A percentile compares a stretch with the other conserved stretches of the same genome.
phyloP scores from a whole-genome alignment of 2,797 vertebrate species.

The Lacerta viridis region DNA sequence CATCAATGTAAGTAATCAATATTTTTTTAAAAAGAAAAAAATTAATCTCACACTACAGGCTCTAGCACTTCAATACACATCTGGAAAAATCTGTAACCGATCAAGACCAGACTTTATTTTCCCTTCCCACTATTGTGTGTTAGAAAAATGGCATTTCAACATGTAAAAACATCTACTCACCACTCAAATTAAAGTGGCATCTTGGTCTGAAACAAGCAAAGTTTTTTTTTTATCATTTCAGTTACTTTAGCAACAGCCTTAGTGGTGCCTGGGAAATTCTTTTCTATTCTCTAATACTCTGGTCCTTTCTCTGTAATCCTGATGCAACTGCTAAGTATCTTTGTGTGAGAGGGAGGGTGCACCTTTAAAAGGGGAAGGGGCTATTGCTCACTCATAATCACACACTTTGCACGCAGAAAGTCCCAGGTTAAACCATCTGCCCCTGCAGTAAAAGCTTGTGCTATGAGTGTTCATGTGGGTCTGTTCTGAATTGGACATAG shows the following conservation, averaged over 20 bases:
- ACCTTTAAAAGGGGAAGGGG: neutral
- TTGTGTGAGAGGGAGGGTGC: neutral
- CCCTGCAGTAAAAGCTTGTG: no score
- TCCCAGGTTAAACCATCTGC: no score
- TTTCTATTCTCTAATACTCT: neutral
- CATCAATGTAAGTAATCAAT: conserved; percentile 32
- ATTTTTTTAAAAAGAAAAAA: conserved; percentile 31
- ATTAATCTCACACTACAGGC: neutral
- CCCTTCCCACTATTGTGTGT: neutral
- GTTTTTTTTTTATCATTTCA: neutral
- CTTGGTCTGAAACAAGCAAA: neutral
- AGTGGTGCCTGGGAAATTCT: neutral
- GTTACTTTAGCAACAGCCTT: neutral
- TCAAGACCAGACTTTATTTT: neutral
- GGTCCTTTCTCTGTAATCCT: no score
- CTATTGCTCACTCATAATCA: neutral
- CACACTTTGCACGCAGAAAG: no score
- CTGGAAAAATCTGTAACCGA: neutral
- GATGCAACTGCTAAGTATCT: neutral
- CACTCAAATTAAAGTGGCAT: conserved; percentile 19
- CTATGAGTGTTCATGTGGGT: no score
- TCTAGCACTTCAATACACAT: conserved; percentile 5
- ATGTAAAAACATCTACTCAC: conserved; percentile 16
- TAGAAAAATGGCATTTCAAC: conserved; percentile 33
- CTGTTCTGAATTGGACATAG: no score